Percentiles rank a stretch among this genome's conserved stretches.
Conservation (phyloP, 2,797 vertebrate genomes). For the Hypotaenidia philippensis region DNA sequence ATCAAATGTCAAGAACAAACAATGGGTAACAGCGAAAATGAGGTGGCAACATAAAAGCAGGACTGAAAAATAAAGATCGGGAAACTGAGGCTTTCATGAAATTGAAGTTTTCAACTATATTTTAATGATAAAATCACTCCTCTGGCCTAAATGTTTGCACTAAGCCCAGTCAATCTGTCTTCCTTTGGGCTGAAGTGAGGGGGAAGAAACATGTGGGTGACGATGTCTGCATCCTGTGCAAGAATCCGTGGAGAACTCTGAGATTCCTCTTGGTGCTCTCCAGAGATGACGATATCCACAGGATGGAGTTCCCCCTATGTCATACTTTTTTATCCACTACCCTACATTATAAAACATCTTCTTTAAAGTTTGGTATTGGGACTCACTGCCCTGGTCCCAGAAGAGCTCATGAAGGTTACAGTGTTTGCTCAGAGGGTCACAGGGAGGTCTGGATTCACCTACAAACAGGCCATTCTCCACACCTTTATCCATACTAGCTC, state of each 20-base stretch:
- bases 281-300: too few species aligned
- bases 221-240: background rate
- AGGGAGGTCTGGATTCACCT: background rate
- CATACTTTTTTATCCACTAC: background rate
- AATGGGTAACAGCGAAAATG: constrained; percentile 50
- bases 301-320: accelerated
- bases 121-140: background rate
- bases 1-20: constrained; percentile 61
- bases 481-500: background rate
- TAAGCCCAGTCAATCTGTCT: background rate
- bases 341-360: too few species aligned
- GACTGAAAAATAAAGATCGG: constrained; percentile 27
- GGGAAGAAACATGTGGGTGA: background rate
- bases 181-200: background rate
- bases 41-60: constrained; percentile 57
- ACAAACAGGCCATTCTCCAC: accelerated
- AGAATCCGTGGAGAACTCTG: background rate
- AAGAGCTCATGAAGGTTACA: accelerated
- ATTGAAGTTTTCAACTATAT: background rate
- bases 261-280: background rate
- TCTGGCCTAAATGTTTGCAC: background rate
- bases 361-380: background rate
- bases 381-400: background rate
- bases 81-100: background rate
- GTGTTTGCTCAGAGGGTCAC: background rate